phyloP scores from a whole-genome alignment of 2,888 invertebrate species.

The Helleia helle region DNA sequence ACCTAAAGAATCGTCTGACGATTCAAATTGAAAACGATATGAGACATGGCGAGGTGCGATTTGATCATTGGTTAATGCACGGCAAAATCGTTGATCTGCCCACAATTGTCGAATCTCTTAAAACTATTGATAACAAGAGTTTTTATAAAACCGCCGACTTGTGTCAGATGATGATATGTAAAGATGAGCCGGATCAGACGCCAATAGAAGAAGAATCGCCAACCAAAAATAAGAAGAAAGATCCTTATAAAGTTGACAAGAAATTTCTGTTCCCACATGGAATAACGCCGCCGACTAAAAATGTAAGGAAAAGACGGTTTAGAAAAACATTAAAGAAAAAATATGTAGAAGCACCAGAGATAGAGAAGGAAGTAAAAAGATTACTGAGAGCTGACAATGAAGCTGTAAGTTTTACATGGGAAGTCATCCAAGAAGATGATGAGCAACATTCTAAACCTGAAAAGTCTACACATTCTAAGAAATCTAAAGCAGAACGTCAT shows the following conservation, averaged over 20 bases:
- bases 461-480: slow-evolving; percentile 35
- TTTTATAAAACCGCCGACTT: slow-evolving; percentile 98
- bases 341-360: slow-evolving; percentile 96
- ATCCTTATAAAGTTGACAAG: slow-evolving; percentile 87
- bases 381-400: slow-evolving; percentile 93
- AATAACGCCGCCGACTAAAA: slow-evolving; percentile 95
- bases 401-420: slow-evolving; percentile 90
- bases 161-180: slow-evolving; percentile 92
- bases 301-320: slow-evolving; percentile 92
- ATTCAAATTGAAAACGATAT: slow-evolving; percentile 92
- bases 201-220: slow-evolving; percentile 84
- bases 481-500: slow-evolving; percentile 29
- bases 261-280: slow-evolving; percentile 97
- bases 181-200: slow-evolving; percentile 85
- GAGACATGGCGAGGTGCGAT: slow-evolving; percentile 89
- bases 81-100: slow-evolving; percentile 94
- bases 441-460: slow-evolving; percentile 46
- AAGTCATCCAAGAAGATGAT: slow-evolving; percentile 90
- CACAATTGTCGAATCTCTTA: slow-evolving; percentile 92
- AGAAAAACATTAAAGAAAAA: slow-evolving; percentile 97
- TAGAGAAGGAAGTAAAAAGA: slow-evolving; percentile 97
- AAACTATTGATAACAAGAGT: slow-evolving; percentile 96
- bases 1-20: slow-evolving; percentile 87
- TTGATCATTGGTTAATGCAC: slow-evolving; percentile 91
- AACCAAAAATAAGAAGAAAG: slow-evolving; percentile 87